A percentile compares a stretch with the other conserved stretches of the same genome.
These are phyloP conservation scores for Gastrophysa polygoni DNA, from an alignment of 2,888 invertebrate genomes.

Conservation along the genomic window DNA sequence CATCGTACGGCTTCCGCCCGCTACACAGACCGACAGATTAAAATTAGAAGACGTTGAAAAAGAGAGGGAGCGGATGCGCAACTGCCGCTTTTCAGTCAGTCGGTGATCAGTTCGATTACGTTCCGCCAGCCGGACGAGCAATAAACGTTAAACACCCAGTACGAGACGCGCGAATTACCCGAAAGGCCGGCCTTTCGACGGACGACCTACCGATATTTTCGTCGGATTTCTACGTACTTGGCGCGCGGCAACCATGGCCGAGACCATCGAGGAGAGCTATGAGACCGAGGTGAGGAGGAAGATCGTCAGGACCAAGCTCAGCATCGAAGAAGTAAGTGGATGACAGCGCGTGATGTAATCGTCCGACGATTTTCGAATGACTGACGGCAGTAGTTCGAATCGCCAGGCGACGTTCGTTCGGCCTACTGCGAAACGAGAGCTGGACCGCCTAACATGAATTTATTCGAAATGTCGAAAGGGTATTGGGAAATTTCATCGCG, in stretches of 20 bases:
- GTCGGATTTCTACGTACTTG: not conserved
- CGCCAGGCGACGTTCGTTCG: not conserved
- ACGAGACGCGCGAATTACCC: no score
- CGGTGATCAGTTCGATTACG: not conserved
- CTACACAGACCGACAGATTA: not conserved
- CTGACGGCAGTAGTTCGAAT: not conserved
- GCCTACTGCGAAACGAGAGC: not conserved
- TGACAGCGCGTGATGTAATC: constrained; percentile 12
- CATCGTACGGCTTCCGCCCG: not conserved
- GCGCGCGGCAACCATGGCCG: constrained; percentile 60
- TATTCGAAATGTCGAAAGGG: no score
- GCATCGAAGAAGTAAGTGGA: constrained; percentile 73
- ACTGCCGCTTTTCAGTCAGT: not conserved
- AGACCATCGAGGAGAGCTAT: constrained; percentile 73
- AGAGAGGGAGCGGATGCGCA: not conserved
- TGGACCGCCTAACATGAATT: no score
- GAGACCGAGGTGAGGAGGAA: constrained; percentile 73
- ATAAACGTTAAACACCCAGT: no score
- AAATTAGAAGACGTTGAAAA: not conserved
- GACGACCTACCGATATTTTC: no score
- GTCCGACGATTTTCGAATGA: no score
- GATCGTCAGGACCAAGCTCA: constrained; percentile 72
- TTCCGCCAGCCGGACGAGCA: not conserved
- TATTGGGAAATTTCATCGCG: no score
- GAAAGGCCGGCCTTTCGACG: no score